Percentiles rank a stretch among this genome's conserved stretches.
Evolutionary conservation across 2,113 vertebrate species (phyloP).

Genomic region (Shinisaurus crocodilurus): DNA sequence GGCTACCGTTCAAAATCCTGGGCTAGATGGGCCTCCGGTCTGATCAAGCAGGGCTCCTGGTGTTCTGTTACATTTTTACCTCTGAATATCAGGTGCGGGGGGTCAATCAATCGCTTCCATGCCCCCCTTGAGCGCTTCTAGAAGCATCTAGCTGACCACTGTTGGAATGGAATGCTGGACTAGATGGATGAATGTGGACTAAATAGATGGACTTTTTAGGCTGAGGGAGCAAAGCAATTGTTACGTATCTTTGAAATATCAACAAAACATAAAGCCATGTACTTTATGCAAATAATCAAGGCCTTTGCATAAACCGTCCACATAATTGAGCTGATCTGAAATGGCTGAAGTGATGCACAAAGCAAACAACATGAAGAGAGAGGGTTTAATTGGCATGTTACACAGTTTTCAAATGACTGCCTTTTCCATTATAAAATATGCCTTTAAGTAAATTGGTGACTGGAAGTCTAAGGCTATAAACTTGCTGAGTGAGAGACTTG

Average conservation of each 20-base stretch:
- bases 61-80: too few species aligned
- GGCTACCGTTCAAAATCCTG: not conserved
- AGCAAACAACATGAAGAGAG: not conserved
- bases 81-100: not conserved
- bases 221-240: not conserved
- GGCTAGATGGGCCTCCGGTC: not conserved
- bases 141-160: not conserved
- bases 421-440: not conserved
- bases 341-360: not conserved
- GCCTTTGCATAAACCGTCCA: conserved; percentile 9
- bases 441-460: not conserved
- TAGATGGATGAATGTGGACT: not conserved
- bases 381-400: not conserved
- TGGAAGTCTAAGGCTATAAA: conserved; percentile 33
- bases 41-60: not conserved
- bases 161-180: not conserved
- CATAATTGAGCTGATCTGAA: not conserved
- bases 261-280: not conserved
- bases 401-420: conserved; percentile 32
- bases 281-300: conserved; percentile 6
- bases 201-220: not conserved
- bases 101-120: not conserved
- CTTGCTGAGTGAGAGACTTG: conserved; percentile 32
- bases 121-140: not conserved
- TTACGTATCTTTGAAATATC: not conserved